Percentiles rank a stretch among this genome's conserved stretches.
phyloP scores from a whole-genome alignment of 1,140 invertebrate genomes.

The Propsilocerus akamusi region DNA sequence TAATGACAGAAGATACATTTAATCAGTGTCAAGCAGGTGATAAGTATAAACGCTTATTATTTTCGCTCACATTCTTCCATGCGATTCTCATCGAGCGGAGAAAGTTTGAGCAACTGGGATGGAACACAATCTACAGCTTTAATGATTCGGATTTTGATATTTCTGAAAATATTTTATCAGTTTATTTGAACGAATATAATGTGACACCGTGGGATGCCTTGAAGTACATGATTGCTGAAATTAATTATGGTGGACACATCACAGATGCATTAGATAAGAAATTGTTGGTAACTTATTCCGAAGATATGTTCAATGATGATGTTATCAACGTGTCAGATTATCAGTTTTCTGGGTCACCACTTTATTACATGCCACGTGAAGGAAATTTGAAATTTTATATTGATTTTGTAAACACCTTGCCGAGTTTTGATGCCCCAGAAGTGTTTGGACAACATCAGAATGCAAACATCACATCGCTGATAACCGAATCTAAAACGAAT shows the following conservation, averaged over 20 bases:
- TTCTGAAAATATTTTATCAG: conserved; percentile 58
- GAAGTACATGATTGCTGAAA: conserved; percentile 77
- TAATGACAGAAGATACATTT: conserved; percentile 63
- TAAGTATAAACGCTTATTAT: conserved; percentile 76
- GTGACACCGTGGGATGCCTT: conserved; percentile 80
- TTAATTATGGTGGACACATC: conserved; percentile 88
- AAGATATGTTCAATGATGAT: conserved; percentile 59
- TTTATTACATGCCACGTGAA: conserved; percentile 66
- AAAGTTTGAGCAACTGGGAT: conserved; percentile 78
- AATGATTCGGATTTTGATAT: conserved; percentile 82
- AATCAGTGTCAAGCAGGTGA: conserved; percentile 49
- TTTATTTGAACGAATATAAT: conserved; percentile 68
- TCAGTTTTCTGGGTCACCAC: conserved; percentile 43
- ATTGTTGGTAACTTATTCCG: conserved; percentile 60
- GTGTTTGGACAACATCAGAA: conserved; percentile 80
- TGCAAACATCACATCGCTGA: conserved; percentile 75
- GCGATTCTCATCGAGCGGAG: conserved; percentile 70
- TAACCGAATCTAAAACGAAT: conserved; percentile 51
- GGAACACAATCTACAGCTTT: conserved; percentile 77
- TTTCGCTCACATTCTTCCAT: conserved; percentile 79
- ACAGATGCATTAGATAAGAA: conserved; percentile 87
- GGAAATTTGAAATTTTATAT: conserved; percentile 59
- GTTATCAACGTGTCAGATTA: conserved; percentile 41
- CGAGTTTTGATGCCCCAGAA: conserved; percentile 58
- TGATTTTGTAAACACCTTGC: conserved; percentile 57